phyloP scores from a whole-genome alignment of 64 coral and sea anemone genomes.

The Catalaphyllia jardinei region DNA sequence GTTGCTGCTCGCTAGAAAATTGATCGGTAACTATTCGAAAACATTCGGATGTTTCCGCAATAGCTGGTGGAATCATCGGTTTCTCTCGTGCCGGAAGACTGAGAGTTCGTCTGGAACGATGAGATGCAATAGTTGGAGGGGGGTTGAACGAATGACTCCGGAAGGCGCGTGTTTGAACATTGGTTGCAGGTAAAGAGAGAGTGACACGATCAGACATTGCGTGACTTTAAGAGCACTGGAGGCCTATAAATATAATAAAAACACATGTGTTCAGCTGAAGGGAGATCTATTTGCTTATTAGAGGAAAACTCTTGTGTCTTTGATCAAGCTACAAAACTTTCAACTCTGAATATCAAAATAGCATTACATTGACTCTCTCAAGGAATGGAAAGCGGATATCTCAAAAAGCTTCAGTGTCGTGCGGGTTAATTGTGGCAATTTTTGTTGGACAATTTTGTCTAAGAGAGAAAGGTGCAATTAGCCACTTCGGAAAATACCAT shows the following conservation, averaged over 20 bases:
- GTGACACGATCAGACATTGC: slow-evolving; percentile 60
- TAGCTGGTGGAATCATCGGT: slow-evolving; percentile 49
- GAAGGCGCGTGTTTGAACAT: slow-evolving; percentile 35
- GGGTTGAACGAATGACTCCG: slow-evolving; percentile 67
- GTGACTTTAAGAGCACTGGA: neutral
- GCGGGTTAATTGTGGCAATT: too few relatives aligned
- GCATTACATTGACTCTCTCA: too few relatives aligned
- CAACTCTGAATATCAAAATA: too few relatives aligned
- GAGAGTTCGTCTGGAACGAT: slow-evolving; percentile 64
- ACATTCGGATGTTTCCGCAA: slow-evolving; percentile 10
- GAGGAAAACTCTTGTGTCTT: too few relatives aligned
- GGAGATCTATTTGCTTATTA: too few relatives aligned
- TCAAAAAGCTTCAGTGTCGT: too few relatives aligned
- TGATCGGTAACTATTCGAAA: neutral
- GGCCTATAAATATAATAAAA: neutral
- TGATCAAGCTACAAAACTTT: too few relatives aligned
- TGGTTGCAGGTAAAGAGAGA: slow-evolving; percentile 10
- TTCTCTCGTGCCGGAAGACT: slow-evolving; percentile 80
- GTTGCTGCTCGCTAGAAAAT: neutral
- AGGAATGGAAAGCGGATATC: too few relatives aligned
- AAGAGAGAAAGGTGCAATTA: too few relatives aligned
- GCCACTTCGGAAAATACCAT: too few relatives aligned
- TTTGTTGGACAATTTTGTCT: too few relatives aligned
- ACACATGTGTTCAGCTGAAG: neutral
- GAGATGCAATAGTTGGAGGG: slow-evolving; percentile 25